A percentile compares a stretch with the other conserved stretches of the same genome.
Conservation (phyloP, 2,888 invertebrate species). For the Drosophila pseudotalamancana region DNA sequence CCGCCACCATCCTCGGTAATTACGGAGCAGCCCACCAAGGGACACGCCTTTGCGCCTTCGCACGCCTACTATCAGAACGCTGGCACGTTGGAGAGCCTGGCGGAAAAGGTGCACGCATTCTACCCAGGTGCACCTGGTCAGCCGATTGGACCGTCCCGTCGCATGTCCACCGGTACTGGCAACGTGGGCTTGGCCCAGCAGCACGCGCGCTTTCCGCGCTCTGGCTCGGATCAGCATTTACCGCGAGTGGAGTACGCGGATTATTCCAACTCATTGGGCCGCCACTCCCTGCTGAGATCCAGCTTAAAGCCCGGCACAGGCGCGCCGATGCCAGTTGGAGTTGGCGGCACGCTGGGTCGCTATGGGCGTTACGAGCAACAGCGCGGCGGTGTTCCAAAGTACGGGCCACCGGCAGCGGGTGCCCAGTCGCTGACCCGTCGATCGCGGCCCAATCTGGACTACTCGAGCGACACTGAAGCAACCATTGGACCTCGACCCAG, state of each 20-base stretch:
- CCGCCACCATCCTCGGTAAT: conserved; percentile 90
- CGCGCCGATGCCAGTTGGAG: conserved; percentile 79
- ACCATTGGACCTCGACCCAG: conserved; percentile 91
- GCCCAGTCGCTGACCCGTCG: conserved; percentile 88
- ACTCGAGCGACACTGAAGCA: conserved; percentile 98
- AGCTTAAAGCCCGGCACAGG: conserved; percentile 88
- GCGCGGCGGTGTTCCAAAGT: conserved; percentile 84
- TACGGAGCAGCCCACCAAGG: conserved; percentile 95
- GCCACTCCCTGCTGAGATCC: conserved; percentile 92
- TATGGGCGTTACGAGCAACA: conserved; percentile 87
- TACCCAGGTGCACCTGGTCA: conserved; percentile 86
- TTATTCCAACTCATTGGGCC: conserved; percentile 89
- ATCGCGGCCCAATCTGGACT: conserved; percentile 91
- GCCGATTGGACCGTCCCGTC: conserved; percentile 84
- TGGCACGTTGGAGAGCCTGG: conserved; percentile 93
- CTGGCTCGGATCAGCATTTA: conserved; percentile 96
- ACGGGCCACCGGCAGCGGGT: conserved; percentile 84
- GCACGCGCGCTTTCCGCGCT: conserved; percentile 89
- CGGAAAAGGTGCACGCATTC: conserved; percentile 96
- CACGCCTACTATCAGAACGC: conserved; percentile 92
- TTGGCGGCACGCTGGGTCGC: conserved; percentile 86
- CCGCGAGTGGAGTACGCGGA: conserved; percentile 94
- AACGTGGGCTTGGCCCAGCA: conserved; percentile 81
- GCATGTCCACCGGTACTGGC: conserved; percentile 88
- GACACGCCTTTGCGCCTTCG: conserved; percentile 90